phyloP scores from a whole-genome alignment of 1,140 invertebrate genomes.

The Zaprionus ornatus region DNA sequence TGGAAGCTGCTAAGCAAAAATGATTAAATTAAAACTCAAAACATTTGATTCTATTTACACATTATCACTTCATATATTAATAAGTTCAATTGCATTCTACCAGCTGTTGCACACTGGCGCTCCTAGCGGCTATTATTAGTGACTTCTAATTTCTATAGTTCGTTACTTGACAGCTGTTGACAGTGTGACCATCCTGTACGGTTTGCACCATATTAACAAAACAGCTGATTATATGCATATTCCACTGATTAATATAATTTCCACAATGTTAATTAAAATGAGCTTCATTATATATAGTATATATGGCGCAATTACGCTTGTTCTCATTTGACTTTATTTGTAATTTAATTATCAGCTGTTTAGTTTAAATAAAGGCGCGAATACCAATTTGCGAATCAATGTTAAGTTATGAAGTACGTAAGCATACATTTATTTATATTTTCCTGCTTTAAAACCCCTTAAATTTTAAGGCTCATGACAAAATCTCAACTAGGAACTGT shows the following conservation, averaged over 20 bases:
- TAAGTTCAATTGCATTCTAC: not conserved
- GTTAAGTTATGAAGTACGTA: not conserved
- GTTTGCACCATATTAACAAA: not conserved
- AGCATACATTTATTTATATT: not conserved
- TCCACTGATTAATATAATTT: not conserved
- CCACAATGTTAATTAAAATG: not conserved
- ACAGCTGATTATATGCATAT: slow-evolving; percentile 1
- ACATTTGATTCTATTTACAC: too few relatives aligned
- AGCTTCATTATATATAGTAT: not conserved
- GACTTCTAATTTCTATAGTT: not conserved
- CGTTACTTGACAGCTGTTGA: too few relatives aligned
- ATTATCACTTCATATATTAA: too few relatives aligned
- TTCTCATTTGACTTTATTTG: not conserved
- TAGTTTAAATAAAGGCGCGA: slow-evolving; percentile 2
- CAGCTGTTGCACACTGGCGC: not conserved
- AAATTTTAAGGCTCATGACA: not conserved
- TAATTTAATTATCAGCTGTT: slow-evolving; percentile 3
- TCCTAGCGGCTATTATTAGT: not conserved
- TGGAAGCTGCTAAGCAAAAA: too few relatives aligned
- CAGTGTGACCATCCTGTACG: not conserved
- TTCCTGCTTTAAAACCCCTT: not conserved
- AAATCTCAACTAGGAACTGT: not conserved
- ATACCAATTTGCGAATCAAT: not conserved
- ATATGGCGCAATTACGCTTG: not conserved
- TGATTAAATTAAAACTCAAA: too few relatives aligned